Base-by-base conservation (phyloP, 2,888 invertebrate species). In the Mantis religiosa region DNA sequence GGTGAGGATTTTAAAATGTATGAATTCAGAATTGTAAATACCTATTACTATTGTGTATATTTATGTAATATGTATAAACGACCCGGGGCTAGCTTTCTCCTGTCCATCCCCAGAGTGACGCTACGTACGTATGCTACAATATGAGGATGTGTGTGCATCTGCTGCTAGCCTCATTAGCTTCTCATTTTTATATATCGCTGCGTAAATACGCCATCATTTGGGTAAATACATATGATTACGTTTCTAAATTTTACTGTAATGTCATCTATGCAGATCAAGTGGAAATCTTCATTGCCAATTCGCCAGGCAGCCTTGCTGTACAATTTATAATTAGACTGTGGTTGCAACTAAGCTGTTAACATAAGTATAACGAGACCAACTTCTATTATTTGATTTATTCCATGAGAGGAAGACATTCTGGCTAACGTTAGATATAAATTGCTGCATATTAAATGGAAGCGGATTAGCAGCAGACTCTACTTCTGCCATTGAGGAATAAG, bases 11-110 rank as follows among this genome's bases (percentile, higher is more conserved):
- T 85, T 54, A 85, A 84, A 84, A 84, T 84, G 47, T 28, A 85
- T 85, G 54, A 85, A 47, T 54, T 85, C 71, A 30, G 87, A 87
- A 87, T 87, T 87, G 87, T 87, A 87, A 87, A 87, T 87, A 81
- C 28, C 28, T 28, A 81, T 87, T 81, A 81, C 15, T 81, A 9
- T 20, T 28, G 25, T 87, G 87, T 87, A 81, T 87, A 87, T 85
- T 85, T 85, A 85, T 85, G 85, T 85, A 47, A 47, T 85, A 85
- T 87, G 87, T 87, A 87, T 87, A 71, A 87, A 81, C 87, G 81
- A 28, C 87, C 81, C 28, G 20, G 30, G 87, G 87, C 28, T 41
- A 84, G n/a, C 34, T 84, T 34, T 27, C 84, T 41, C 25, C 41
- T 8, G 41, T 41, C 30, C 25, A 8, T 34, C 28, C 84, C 34